These are phyloP conservation scores for Lasioglossum pauxillum DNA, from an alignment of 2,888 invertebrate species.

Conservation along the genomic window DNA sequence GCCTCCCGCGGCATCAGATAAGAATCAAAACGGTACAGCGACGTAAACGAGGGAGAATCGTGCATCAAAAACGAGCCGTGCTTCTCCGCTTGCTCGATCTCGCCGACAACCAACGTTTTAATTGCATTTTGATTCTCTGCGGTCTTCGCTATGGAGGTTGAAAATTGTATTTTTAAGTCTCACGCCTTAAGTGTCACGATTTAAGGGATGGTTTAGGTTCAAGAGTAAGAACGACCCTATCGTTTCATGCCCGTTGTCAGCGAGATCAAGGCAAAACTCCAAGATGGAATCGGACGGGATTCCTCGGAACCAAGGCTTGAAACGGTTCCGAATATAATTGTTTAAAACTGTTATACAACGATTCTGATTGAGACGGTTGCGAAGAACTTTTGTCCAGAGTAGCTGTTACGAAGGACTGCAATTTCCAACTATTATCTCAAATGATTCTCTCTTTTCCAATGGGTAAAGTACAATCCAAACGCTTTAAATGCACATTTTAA, in stretches of 20 bases:
- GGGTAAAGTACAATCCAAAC: not conserved
- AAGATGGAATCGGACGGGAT: constrained; percentile 59
- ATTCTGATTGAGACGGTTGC: not conserved
- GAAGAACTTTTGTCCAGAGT: not conserved
- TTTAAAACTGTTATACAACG: not conserved
- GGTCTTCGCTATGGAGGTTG: not conserved
- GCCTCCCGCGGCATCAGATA: not conserved
- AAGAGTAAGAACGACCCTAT: not conserved
- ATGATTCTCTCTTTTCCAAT: not conserved
- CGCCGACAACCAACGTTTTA: constrained; percentile 22
- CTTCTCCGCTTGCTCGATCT: constrained; percentile 13
- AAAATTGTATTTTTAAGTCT: not conserved
- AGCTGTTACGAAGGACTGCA: not conserved
- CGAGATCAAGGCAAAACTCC: constrained; percentile 28
- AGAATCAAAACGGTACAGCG: not conserved
- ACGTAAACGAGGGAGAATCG: constrained; percentile 6
- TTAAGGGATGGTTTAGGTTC: not conserved
- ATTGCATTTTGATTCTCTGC: not conserved
- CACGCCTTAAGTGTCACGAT: not conserved
- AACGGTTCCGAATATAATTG: not conserved
- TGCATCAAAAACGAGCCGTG: constrained; percentile 19
- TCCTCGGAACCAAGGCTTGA: constrained; percentile 15
- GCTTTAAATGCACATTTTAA: not conserved
- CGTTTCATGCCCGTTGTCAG: not conserved
- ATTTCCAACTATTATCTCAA: not conserved